A percentile compares a stretch with the other conserved stretches of the same genome.
phyloP scores from a whole-genome alignment of 2,797 vertebrate genomes.

The Propithecus deckenii region DNA sequence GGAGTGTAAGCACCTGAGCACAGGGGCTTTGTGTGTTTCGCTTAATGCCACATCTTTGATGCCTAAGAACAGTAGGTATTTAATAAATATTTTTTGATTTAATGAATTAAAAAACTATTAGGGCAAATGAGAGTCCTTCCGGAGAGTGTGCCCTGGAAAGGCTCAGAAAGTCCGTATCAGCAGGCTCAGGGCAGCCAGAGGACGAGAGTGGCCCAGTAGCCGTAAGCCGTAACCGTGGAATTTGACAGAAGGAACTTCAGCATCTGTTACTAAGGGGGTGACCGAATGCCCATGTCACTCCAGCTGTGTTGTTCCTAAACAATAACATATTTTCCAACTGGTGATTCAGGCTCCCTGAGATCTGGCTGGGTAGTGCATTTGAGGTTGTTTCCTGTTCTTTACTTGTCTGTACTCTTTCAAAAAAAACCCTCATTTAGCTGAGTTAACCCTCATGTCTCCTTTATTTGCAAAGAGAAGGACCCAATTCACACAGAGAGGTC shows the following conservation, averaged over 20 bases:
- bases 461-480: constrained; percentile 18
- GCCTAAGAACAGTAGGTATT: not conserved
- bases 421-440: not conserved
- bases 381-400: constrained; percentile 25
- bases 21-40: not conserved
- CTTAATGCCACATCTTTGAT: not conserved
- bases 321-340: constrained; percentile 36
- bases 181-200: not conserved
- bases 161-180: not conserved
- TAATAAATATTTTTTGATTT: not conserved
- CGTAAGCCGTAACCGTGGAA: not conserved
- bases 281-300: not conserved
- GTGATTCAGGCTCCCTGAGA: constrained; percentile 23
- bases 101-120: not conserved
- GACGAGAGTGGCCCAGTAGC: not conserved
- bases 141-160: not conserved
- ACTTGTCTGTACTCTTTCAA: not conserved
- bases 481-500: not conserved
- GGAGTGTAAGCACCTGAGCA: not conserved
- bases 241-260: not conserved
- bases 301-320: constrained; percentile 62
- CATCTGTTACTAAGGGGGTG: not conserved
- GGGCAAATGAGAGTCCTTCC: constrained; percentile 9
- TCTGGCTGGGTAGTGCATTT: not conserved
- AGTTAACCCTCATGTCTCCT: not conserved